A percentile compares a stretch with the other conserved stretches of the same genome.
Conservation (phyloP, 2,888 invertebrate genomes). For the Tanytarsus gracilentus region DNA sequence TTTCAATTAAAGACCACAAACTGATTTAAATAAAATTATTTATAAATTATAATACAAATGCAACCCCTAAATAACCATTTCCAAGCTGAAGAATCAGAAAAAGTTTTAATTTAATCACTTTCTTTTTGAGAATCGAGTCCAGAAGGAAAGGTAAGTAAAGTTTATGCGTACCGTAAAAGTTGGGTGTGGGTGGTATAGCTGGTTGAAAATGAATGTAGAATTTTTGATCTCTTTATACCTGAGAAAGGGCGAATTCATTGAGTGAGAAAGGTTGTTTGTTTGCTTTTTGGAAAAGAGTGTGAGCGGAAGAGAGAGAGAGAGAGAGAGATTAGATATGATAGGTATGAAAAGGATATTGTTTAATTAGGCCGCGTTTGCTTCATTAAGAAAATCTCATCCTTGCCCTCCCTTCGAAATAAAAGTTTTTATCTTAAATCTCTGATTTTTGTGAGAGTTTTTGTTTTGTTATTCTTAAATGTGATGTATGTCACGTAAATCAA, state of each 20-base stretch:
- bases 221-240: neutral
- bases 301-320: too few species aligned
- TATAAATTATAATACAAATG: too few species aligned
- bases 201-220: neutral
- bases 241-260: conserved; percentile 3
- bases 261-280: conserved; percentile 12
- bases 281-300: neutral
- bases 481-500: too few species aligned
- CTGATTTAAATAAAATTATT: too few species aligned
- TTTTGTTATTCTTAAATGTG: too few species aligned
- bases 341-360: conserved; percentile 13
- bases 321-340: conserved; percentile 13
- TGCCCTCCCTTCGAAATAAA: neutral
- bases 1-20: too few species aligned
- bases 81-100: neutral
- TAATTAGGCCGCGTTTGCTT: conserved; percentile 14
- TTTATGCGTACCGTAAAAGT: neutral
- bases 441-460: neutral
- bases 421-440: too few species aligned
- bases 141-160: neutral
- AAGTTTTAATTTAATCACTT: conserved; percentile 13
- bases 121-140: neutral
- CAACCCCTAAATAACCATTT: too few species aligned
- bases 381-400: conserved; percentile 5
- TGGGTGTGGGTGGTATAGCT: too few species aligned